Base-by-base conservation (phyloP, 2,797 vertebrate species). In the Vultur gryphus region DNA sequence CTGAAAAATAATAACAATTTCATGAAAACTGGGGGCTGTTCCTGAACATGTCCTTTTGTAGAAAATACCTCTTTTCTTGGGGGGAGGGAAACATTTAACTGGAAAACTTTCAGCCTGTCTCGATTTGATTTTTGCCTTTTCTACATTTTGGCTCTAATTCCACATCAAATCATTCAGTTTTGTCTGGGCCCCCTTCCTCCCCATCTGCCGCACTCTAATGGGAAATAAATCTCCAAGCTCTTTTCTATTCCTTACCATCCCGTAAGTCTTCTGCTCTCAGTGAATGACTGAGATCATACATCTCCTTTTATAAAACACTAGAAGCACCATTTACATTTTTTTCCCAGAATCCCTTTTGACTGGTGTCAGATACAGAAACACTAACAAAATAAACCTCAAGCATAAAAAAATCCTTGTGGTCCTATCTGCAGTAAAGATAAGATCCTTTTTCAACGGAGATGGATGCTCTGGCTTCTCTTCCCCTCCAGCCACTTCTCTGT, bases 151-250 rank as follows among this genome's bases (percentile, higher is more conserved):
- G 14, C 54, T 93, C 71, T 72, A 29, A 7, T 54, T 94, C 35
- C 29, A 46, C 33, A 41, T 58, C 26, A 58, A 37, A 77, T 76
- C 2, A 39, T 66, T 80, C 13, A 0, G 7, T 49, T 92, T 87
- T 93, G 65, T 49, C 61, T 58, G 46, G 69, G 46, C 17, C 49
- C 61, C 29, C 33, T 82, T 90, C 35, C 39, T 87, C 58, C 21
- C 43, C 18, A 58, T 57, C 64, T 80, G 35, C 48, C 8, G 4
- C 49, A 20, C 12, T 85, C 26, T 84, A 93, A 90, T n/a, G 35
- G 66, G 70, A 95, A 89, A 93, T 83, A 85, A 93, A 87, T 95
- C 70, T 92, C 86, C 70, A 57, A 65, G 81, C 20, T 89, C 35
- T 76, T 88, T 71, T 91, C 84, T 87, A 6, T 90, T 93, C 76